A percentile compares a stretch with the other conserved stretches of the same genome.
Conservation (phyloP, 1,140 invertebrate genomes). For the Drosophila kepulauana region DNA sequence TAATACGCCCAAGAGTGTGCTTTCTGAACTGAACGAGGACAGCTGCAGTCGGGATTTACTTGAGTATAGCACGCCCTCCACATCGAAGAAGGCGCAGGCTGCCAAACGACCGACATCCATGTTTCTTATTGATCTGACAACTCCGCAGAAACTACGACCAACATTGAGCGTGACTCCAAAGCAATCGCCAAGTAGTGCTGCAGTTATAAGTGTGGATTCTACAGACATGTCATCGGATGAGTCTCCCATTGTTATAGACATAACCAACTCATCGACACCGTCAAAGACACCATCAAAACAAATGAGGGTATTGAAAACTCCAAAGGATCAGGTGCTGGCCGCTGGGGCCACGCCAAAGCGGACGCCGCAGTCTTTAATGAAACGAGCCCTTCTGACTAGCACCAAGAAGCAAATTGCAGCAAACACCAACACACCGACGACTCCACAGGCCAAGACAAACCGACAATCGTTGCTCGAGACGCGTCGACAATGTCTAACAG, state of each 20-base stretch:
- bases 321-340: constrained; percentile 29
- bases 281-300: constrained; percentile 11
- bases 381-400: constrained; percentile 71
- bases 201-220: constrained; percentile 41
- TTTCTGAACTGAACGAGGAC: constrained; percentile 65
- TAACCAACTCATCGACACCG: constrained; percentile 44
- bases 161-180: constrained; percentile 31
- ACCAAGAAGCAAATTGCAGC: constrained; percentile 65
- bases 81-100: constrained; percentile 57
- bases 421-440: constrained; percentile 14
- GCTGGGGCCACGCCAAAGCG: constrained; percentile 58
- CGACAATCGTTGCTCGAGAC: constrained; percentile 16
- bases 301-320: constrained; percentile 26
- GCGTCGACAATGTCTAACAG: constrained; percentile 46
- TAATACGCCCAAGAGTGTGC: constrained; percentile 73
- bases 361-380: constrained; percentile 75
- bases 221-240: constrained; percentile 52
- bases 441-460: constrained; percentile 16
- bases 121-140: constrained; percentile 77
- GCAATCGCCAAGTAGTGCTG: constrained; percentile 39
- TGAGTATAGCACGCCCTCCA: constrained; percentile 68
- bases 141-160: constrained; percentile 59
- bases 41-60: constrained; percentile 66
- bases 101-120: constrained; percentile 60
- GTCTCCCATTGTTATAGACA: constrained; percentile 64